Evolutionary conservation across 2,113 vertebrate species (phyloP), one percentile per base, ranked within the genome.

Genomic region (Pedetes capensis): DNA sequence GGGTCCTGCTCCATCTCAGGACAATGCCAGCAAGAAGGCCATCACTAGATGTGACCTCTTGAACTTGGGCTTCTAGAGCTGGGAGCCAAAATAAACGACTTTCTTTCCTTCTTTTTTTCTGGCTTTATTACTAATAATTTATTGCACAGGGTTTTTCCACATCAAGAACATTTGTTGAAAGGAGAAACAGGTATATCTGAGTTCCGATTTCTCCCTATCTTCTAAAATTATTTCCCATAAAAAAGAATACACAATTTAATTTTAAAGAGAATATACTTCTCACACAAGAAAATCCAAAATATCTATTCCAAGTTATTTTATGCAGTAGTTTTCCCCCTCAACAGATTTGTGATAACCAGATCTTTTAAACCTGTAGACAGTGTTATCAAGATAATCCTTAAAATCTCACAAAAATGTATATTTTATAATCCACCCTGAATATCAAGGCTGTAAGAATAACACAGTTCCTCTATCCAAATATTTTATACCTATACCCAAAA

Each of bases 381-480:
- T 98, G 98, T 99, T 99, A 99, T 99, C 99, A 99, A 99, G 99
- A 99, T 99, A 98, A 98, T 99, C 98, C 98, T 98, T 99, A 99
- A 99, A 99, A 99, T 99, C 98, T 99, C 99, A 99, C 99, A 99
- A 99, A 99, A 99, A 98, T 99, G 99, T 98, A 98, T 99, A 99
- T 99, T 99, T 99, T 99, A 99, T 99, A 99, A 99, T 99, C 98
- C 98, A 99, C 99, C 99, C 99, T 99, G 99, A 99, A 99, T 99
- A 99, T 99, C 99, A 99, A 99, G 98, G 99, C 98, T 99, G 98
- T 98, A 99, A 99, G 98, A 99, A 98, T 98, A 99, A 99, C 98
- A 99, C 98, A 98, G 98, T 98, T 98, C 97, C 97, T 98, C 98
- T 98, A 98, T 98, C 98, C 98, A 98, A 99, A 98, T 98, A 99